Conservation (phyloP, 2,888 invertebrate species). For the Deilephila porcellus region DNA sequence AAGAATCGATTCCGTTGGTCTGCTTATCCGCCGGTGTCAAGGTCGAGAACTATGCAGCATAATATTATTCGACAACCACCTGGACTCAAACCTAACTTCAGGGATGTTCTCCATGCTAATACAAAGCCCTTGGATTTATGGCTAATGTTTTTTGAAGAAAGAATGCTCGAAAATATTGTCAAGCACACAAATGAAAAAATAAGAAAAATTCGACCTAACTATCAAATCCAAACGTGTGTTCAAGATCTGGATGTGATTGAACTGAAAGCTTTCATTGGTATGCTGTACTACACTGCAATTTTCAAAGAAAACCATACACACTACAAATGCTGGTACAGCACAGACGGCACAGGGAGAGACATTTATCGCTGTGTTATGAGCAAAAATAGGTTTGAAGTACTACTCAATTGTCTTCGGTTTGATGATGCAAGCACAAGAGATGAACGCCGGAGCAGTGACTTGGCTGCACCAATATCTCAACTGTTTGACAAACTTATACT, state of each 20-base stretch:
- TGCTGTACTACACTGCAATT: neutral
- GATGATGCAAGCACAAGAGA: slow-evolving; percentile 39
- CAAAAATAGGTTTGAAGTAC: slow-evolving; percentile 1
- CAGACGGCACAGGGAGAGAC: neutral
- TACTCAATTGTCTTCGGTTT: slow-evolving; percentile 40
- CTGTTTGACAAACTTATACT: slow-evolving; percentile 35
- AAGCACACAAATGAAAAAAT: neutral
- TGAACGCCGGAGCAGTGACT: slow-evolving; percentile 36
- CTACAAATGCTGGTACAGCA: neutral
- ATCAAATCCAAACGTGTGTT: neutral
- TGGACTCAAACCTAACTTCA: too few species aligned
- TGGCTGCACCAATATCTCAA: slow-evolving; percentile 38
- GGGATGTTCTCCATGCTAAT: neutral
- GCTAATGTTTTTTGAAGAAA: neutral
- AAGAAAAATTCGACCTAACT: neutral
- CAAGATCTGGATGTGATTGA: neutral
- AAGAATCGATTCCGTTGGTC: too few species aligned
- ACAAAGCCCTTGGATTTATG: neutral
- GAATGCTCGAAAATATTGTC: neutral
- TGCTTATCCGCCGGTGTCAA: too few species aligned
- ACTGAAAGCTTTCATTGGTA: neutral
- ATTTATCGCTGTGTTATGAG: neutral
- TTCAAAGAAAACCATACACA: slow-evolving; percentile 1
- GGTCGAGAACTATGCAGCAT: too few species aligned
- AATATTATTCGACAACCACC: too few species aligned